Conservation (phyloP, 2,888 invertebrate genomes). For the Ctena decussata region DNA sequence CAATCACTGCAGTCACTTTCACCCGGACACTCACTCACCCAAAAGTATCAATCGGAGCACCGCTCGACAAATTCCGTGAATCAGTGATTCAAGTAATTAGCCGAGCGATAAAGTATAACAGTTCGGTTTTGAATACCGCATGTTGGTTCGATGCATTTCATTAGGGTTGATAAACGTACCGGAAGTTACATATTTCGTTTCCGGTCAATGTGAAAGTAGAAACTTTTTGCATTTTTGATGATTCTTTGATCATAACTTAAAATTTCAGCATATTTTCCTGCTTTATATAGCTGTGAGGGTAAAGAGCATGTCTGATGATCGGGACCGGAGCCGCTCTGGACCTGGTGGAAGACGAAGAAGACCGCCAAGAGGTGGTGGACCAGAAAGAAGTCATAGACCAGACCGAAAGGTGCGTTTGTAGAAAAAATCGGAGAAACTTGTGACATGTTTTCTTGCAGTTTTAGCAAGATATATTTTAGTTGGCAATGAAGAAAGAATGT, state of each 20-base stretch:
- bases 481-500: background rate
- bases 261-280: no score
- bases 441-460: background rate
- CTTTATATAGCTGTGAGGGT: background rate
- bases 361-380: constrained; percentile 41
- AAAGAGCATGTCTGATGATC: constrained; percentile 49
- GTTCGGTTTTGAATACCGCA: no score
- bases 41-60: no score
- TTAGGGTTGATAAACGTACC: background rate
- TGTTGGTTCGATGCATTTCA: no score
- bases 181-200: background rate
- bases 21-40: no score
- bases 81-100: no score
- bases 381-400: background rate
- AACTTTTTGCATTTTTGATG: background rate
- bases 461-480: background rate
- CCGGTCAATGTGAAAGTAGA: constrained; percentile 10
- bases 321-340: constrained; percentile 37
- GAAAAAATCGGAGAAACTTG: background rate
- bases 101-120: no score
- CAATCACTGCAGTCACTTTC: no score
- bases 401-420: constrained; percentile 15
- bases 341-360: constrained; percentile 33
- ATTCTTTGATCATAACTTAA: no score
- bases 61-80: no score